phyloP scores from a whole-genome alignment of 1,140 invertebrate genomes.

The Drosophila tropicalis region DNA sequence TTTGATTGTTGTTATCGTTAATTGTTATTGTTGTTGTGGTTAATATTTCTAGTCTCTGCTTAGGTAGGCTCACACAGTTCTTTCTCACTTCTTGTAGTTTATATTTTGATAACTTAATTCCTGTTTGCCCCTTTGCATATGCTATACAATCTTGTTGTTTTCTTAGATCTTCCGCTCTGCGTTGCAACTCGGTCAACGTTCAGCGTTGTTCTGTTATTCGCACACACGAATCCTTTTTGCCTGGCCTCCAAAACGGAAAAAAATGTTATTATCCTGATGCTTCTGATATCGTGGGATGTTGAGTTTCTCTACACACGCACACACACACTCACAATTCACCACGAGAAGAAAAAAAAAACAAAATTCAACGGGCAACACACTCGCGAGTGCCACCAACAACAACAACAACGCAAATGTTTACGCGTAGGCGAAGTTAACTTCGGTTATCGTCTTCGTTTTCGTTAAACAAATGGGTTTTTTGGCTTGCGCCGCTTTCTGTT shows the following conservation, averaged over 20 bases:
- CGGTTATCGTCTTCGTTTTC: slow-evolving; percentile 23
- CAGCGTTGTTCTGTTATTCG: slow-evolving; percentile 63
- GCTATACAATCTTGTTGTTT: not conserved
- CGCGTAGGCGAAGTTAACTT: slow-evolving; percentile 26
- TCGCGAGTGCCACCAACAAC: slow-evolving; percentile 2
- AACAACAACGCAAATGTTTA: slow-evolving; percentile 48
- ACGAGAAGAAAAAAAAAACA: slow-evolving; percentile 46
- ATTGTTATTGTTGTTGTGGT: no score
- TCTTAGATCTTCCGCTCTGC: slow-evolving; percentile 34
- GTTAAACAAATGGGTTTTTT: slow-evolving; percentile 39
- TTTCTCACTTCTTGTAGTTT: slow-evolving; percentile 1
- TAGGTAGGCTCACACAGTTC: not conserved
- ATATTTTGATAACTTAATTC: not conserved
- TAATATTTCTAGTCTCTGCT: not conserved
- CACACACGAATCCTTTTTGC: slow-evolving; percentile 24
- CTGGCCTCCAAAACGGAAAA: slow-evolving; percentile 40
- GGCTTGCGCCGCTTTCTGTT: slow-evolving; percentile 37
- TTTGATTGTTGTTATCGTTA: no score
- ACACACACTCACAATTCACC: slow-evolving; percentile 22
- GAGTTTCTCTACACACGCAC: slow-evolving; percentile 4
- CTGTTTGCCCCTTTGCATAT: not conserved
- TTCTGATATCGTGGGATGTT: slow-evolving; percentile 13
- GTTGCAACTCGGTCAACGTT: slow-evolving; percentile 75
- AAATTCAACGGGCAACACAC: not conserved
- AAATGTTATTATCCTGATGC: slow-evolving; percentile 30